These are phyloP conservation scores for Eudyptes chrysolophus DNA, from an alignment of 2,113 vertebrate genomes.

Conservation along the genomic window DNA sequence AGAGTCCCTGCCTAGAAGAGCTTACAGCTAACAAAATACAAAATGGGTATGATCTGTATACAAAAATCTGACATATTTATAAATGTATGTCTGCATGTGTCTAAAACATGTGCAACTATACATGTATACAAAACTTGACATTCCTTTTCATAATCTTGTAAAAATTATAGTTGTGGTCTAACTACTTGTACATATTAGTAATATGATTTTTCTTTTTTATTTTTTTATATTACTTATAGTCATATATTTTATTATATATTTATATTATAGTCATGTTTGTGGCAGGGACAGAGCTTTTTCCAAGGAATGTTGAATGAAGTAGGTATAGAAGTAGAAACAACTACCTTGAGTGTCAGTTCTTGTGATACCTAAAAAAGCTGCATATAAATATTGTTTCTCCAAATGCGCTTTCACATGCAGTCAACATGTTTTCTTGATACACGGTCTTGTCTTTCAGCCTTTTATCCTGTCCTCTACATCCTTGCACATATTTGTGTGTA, in stretches of 20 bases:
- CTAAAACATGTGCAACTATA: not conserved
- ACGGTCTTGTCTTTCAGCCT: not conserved
- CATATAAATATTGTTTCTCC: not conserved
- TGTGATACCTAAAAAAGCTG: not conserved
- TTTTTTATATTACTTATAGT: not conserved
- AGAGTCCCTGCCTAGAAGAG: not conserved
- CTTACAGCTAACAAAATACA: not conserved
- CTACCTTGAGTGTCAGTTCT: not conserved
- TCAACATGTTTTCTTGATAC: not conserved
- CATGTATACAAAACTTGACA: not conserved
- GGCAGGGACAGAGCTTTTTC: not conserved
- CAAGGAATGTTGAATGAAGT: not conserved
- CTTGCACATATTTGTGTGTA: not conserved
- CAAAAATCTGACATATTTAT: not conserved
- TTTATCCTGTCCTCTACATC: not conserved
- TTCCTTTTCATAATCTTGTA: not conserved
- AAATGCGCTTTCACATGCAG: not conserved
- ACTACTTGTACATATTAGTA: not conserved
- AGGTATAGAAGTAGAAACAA: not conserved
- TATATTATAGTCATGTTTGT: not conserved
- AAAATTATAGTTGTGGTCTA: not conserved
- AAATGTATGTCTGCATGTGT: not conserved
- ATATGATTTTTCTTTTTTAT: rapidly evolving
- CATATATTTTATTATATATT: too few relatives aligned
- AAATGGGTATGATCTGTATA: not conserved